These are phyloP conservation scores for Oryzias celebensis DNA, from an alignment of 2,113 vertebrate species.

Conservation along the genomic window DNA sequence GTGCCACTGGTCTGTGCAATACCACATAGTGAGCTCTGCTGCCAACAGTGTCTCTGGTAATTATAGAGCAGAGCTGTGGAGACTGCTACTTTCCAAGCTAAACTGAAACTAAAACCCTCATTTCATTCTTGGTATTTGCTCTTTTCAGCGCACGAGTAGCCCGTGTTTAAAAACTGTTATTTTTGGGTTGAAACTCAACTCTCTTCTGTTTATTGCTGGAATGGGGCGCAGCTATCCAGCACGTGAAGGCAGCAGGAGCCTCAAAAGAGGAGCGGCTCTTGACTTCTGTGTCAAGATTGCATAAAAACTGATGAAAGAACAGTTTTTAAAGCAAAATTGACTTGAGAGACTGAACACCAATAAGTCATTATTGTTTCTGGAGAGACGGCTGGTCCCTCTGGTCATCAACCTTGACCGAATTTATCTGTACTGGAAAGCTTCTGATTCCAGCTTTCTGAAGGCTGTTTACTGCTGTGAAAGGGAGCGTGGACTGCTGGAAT, in stretches of 20 bases:
- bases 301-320: conserved; percentile 2
- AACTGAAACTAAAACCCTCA: conserved; percentile 69
- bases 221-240: conserved; percentile 32
- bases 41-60: conserved; percentile 72
- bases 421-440: conserved; percentile 30
- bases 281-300: not conserved
- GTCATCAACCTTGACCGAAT: conserved; percentile 13
- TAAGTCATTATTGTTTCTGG: conserved; percentile 7
- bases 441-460: conserved; percentile 31
- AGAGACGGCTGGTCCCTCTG: not conserved
- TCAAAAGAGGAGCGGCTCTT: conserved; percentile 1
- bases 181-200: conserved; percentile 61
- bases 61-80: conserved; percentile 68
- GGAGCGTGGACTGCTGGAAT: conserved; percentile 32
- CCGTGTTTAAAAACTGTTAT: conserved; percentile 69
- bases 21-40: conserved; percentile 53
- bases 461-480: conserved; percentile 44
- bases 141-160: conserved; percentile 52
- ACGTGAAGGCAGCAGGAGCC: conserved; percentile 17
- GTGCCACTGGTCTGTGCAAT: conserved; percentile 64
- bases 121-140: conserved; percentile 70
- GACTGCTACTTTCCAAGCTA: conserved; percentile 62
- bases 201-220: conserved; percentile 52
- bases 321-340: not conserved
- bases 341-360: conserved; percentile 6